Evolutionary conservation across 2,113 vertebrate genomes (phyloP).

Genomic region (Nothoprocta pentlandii): DNA sequence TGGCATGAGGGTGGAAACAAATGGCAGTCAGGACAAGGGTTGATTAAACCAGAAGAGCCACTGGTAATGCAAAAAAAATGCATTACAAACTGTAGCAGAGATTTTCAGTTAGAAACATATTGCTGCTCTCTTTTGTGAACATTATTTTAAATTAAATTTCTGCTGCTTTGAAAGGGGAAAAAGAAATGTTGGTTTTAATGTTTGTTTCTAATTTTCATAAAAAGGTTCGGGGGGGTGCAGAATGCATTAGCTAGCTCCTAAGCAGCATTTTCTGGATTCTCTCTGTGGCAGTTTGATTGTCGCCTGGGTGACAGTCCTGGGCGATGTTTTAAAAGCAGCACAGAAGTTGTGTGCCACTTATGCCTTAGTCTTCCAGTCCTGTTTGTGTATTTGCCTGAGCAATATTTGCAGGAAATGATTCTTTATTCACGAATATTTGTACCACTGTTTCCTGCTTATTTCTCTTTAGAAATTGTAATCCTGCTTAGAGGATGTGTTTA

Average conservation of each 20-base stretch:
- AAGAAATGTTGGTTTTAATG: background rate
- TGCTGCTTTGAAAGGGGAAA: background rate
- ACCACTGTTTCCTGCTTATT: background rate
- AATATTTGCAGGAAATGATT: background rate
- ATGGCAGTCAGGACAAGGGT: slow-evolving; percentile 16
- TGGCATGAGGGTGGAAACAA: slow-evolving; percentile 43
- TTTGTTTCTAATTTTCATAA: background rate
- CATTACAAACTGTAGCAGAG: slow-evolving; percentile 25
- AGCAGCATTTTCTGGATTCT: background rate
- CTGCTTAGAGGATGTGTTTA: background rate
- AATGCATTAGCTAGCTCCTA: background rate
- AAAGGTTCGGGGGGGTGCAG: background rate
- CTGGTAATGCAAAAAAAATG: slow-evolving; percentile 58
- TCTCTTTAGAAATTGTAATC: background rate
- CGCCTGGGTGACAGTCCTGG: background rate
- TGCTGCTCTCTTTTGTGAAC: background rate
- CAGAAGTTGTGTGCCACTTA: background rate
- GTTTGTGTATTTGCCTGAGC: background rate
- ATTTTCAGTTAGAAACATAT: background rate
- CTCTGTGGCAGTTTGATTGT: background rate
- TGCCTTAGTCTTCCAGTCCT: background rate
- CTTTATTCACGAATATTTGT: background rate
- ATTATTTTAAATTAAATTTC: background rate
- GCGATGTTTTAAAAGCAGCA: background rate
- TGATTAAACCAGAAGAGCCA: slow-evolving; percentile 13